phyloP scores from a whole-genome alignment of 2,888 invertebrate species.

The Scaptomyza parva region DNA sequence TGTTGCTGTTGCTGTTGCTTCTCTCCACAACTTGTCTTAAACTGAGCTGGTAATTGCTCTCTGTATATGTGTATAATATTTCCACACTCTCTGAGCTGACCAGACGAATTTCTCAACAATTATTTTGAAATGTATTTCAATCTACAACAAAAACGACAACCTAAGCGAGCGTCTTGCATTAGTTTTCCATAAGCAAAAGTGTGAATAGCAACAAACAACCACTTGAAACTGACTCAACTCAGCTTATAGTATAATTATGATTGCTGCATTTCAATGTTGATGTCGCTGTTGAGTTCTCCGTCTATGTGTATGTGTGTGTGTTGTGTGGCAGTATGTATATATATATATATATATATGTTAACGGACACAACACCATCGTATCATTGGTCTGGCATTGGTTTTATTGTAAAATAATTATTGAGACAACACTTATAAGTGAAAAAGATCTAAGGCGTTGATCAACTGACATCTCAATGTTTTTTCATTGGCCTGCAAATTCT shows the following conservation, averaged over 20 bases:
- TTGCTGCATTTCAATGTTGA: conserved; percentile 54
- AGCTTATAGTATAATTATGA: conserved; percentile 66
- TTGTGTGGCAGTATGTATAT: conserved; percentile 5
- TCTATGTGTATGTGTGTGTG: background rate
- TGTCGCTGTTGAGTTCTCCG: conserved; percentile 18
- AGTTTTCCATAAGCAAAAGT: conserved; percentile 59
- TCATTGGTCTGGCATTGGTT: conserved; percentile 65
- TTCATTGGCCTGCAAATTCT: conserved; percentile 48
- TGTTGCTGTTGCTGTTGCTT: conserved; percentile 10
- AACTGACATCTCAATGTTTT: conserved; percentile 70
- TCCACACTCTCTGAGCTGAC: conserved; percentile 31
- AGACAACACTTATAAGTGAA: conserved; percentile 67
- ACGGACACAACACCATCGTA: conserved; percentile 12
- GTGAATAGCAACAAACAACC: conserved; percentile 49
- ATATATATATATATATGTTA: background rate
- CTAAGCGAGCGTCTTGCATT: conserved; percentile 36
- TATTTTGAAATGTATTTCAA: conserved; percentile 79
- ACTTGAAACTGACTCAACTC: conserved; percentile 56
- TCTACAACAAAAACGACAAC: conserved; percentile 41
- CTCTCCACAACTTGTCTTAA: conserved; percentile 18
- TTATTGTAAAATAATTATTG: conserved; percentile 73
- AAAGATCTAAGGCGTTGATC: conserved; percentile 49
- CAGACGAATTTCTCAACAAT: conserved; percentile 80
- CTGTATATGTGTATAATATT: background rate
- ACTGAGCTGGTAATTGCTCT: conserved; percentile 52